Percentiles rank a stretch among this genome's conserved stretches.
Evolutionary conservation across 2,797 vertebrate genomes (phyloP).

Genomic region (Chelon auratus): DNA sequence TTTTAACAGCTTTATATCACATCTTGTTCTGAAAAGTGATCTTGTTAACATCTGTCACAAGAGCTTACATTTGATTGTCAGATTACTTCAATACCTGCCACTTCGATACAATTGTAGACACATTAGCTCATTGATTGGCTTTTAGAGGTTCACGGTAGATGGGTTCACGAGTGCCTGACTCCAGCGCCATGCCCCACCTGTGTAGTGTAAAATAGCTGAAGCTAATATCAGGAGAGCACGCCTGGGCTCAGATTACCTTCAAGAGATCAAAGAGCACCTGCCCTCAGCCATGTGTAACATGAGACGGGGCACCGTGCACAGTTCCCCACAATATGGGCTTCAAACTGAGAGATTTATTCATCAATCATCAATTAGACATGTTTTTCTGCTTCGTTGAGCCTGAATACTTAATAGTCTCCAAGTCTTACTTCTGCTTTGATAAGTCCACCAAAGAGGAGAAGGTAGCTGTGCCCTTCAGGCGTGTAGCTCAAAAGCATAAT

Average conservation of each 20-base stretch:
- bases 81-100: background rate
- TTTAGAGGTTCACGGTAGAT: slow-evolving; percentile 1
- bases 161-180: slow-evolving; percentile 10
- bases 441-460: slow-evolving; percentile 5
- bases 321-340: slow-evolving; percentile 22
- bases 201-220: slow-evolving; percentile 52
- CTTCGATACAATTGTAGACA: background rate
- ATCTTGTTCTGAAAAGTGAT: background rate
- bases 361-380: background rate
- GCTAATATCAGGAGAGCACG: slow-evolving; percentile 47
- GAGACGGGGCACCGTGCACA: slow-evolving; percentile 29
- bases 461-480: slow-evolving; percentile 28
- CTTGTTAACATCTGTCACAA: background rate
- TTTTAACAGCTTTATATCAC: background rate
- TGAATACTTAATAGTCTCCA: slow-evolving; percentile 10
- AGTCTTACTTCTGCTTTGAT: background rate
- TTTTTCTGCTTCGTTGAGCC: slow-evolving; percentile 7
- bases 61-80: background rate
- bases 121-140: background rate
- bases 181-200: slow-evolving; percentile 50
- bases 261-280: slow-evolving; percentile 50
- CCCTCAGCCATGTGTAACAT: slow-evolving; percentile 54
- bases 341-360: slow-evolving; percentile 20
- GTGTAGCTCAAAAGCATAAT: slow-evolving; percentile 18
- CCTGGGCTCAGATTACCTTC: slow-evolving; percentile 53